Base-by-base conservation (phyloP, 2,888 invertebrate species). In the Eurois occulta region DNA sequence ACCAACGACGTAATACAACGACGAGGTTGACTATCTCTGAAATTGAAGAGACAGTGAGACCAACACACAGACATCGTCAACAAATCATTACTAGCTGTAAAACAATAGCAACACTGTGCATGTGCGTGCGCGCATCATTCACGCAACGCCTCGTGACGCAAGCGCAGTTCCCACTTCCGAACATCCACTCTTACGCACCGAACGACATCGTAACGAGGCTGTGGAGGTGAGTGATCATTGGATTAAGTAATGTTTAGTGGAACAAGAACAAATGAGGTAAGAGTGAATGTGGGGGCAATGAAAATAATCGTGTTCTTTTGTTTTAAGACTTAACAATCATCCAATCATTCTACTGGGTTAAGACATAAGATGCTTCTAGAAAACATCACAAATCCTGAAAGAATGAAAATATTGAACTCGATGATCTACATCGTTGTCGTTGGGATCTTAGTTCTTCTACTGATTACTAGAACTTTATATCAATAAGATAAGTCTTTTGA, bases 101-200 rank as follows among this genome's bases (percentile, higher is more conserved):
- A 32, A 52, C 60, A 69, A 72, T 16, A 21, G 41, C 58, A 62
- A 43, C 62, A 65, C 32, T 67, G 46, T 60, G 72, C 46, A 55
- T 72, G 70, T 75, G 77, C 77, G 76, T 77, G 77, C 60, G 76
- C 78, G 80, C 80, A 80, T 73, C 52, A 72, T n/a, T 84, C 81
- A 88, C 81, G 88, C 87, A 88, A 88, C 72, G 21, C 67, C 78
- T 74, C 69, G 80, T 88, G 89, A 86, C 71, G 86, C 77, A 88
- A 88, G 73, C 55, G 38, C 72, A 75, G 80, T 88, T 87, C 81
- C 75, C 80, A 78, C 85, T 89, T 88, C 89, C 89, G 87, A 88
- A 70, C 71, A 74, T 43, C 67, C 67, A 73, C 73, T 41, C 78
- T 77, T 85, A 71, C 77, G 78, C 75, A 71, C 38, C 35, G 68